phyloP scores from a whole-genome alignment of 2,113 vertebrate species.

The Mesoclemmys tuberculata region DNA sequence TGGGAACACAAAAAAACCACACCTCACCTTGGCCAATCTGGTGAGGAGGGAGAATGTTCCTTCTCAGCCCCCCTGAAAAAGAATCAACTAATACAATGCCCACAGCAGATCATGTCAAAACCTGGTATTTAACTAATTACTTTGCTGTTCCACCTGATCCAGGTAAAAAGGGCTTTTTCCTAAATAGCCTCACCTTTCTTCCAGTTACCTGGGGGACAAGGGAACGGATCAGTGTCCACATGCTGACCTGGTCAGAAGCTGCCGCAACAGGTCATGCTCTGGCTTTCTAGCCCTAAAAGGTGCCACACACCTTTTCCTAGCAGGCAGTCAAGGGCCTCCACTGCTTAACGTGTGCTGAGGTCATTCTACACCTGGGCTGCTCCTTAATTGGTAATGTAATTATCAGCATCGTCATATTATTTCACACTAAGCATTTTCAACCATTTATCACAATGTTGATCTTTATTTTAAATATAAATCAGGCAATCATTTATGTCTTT shows the following conservation, averaged over 20 bases:
- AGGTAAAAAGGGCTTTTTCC: not conserved
- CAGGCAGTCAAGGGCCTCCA: not conserved
- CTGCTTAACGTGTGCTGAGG: not conserved
- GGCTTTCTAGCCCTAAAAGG: not conserved
- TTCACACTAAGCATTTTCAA: conserved; percentile 77
- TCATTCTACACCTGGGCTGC: conserved; percentile 64
- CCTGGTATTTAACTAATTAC: not conserved
- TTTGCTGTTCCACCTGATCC: not conserved
- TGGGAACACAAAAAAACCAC: not conserved
- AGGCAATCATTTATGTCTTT: conserved; percentile 90
- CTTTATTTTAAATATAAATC: conserved; percentile 91
- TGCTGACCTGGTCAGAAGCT: not conserved
- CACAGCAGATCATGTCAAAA: not conserved
- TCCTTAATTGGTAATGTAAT: conserved; percentile 76
- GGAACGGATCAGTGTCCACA: not conserved
- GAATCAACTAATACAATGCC: not conserved
- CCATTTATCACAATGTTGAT: conserved; percentile 89
- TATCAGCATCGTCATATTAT: conserved; percentile 76
- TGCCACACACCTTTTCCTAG: not conserved
- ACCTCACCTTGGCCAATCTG: not conserved
- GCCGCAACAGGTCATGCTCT: not conserved
- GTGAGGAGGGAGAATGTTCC: not conserved
- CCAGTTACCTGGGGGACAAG: not conserved
- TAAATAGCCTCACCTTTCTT: not conserved
- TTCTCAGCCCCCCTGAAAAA: not conserved